Evolutionary conservation across 2,888 invertebrate genomes (phyloP).

Genomic region (Polydrusus cervinus): DNA sequence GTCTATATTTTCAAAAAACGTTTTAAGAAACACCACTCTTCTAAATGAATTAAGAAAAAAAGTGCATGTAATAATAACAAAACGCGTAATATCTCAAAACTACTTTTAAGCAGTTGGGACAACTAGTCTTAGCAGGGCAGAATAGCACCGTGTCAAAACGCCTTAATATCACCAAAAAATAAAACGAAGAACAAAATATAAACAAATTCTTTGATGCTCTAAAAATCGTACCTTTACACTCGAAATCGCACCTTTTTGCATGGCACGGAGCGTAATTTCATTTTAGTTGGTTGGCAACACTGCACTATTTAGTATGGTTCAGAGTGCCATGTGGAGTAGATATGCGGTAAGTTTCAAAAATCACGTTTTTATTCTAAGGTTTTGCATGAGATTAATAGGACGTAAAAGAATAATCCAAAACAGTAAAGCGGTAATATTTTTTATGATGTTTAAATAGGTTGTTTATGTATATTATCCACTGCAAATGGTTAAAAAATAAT

Average conservation of each 20-base stretch:
- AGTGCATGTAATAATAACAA: too few species aligned
- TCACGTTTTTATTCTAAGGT: conserved; percentile 18
- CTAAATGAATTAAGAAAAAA: too few species aligned
- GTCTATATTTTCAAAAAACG: too few species aligned
- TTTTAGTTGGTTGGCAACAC: conserved; percentile 1
- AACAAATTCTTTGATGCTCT: conserved; percentile 4
- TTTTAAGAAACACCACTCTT: too few species aligned
- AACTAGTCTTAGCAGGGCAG: too few species aligned
- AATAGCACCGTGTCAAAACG: not conserved
- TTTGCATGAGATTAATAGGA: conserved; percentile 12
- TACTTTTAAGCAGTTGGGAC: too few species aligned
- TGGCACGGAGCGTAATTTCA: conserved; percentile 1
- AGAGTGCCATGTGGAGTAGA: conserved; percentile 21
- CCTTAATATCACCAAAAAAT: conserved; percentile 11
- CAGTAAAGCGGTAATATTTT: conserved; percentile 4
- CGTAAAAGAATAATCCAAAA: conserved; percentile 16
- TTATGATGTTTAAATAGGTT: conserved; percentile 16
- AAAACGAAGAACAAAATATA: conserved; percentile 13
- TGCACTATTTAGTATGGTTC: conserved; percentile 14
- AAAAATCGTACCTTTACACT: conserved; percentile 12
- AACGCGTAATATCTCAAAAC: too few species aligned
- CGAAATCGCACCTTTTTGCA: conserved; percentile 8
- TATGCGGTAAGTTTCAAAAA: conserved; percentile 23
- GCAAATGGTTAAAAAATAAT: conserved; percentile 3
- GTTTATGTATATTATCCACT: conserved; percentile 11